Conservation (phyloP, 2,888 invertebrate species). For the Acanthosepion esculentum region DNA sequence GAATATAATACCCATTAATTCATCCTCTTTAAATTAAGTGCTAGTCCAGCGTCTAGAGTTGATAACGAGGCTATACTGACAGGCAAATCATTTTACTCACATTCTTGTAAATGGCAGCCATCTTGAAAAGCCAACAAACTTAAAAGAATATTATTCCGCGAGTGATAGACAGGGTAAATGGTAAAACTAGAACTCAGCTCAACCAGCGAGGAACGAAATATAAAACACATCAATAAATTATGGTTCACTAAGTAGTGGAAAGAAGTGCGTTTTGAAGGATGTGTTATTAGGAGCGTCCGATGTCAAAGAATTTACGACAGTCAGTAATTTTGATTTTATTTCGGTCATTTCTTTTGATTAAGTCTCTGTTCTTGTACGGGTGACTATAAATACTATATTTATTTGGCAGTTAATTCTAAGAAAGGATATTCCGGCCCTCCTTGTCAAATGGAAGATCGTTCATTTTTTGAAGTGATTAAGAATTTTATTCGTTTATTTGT, state of each 20-base stretch:
- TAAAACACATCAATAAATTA: slow-evolving; percentile 18
- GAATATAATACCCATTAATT: slow-evolving; percentile 33
- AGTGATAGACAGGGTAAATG: slow-evolving; percentile 33
- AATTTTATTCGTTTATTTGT: not conserved
- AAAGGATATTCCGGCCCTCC: not conserved
- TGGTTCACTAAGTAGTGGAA: not conserved
- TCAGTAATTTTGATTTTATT: slow-evolving; percentile 8
- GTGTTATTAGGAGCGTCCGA: not conserved
- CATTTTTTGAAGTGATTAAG: not conserved
- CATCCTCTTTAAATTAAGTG: not conserved
- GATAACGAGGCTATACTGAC: not conserved
- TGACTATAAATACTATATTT: not conserved
- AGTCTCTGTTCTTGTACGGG: not conserved
- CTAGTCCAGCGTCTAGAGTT: not conserved
- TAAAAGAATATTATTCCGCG: not conserved
- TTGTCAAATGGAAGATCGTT: no score
- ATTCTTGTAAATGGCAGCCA: not conserved
- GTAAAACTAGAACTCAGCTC: not conserved
- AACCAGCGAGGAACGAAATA: not conserved
- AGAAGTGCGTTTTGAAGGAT: not conserved
- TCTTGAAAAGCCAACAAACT: not conserved
- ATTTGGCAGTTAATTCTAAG: not conserved
- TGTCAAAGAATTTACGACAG: slow-evolving; percentile 18
- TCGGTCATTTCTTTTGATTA: slow-evolving; percentile 4
- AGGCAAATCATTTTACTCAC: not conserved